phyloP scores from a whole-genome alignment of 2,113 vertebrate genomes.

The Pseudopipra pipra region DNA sequence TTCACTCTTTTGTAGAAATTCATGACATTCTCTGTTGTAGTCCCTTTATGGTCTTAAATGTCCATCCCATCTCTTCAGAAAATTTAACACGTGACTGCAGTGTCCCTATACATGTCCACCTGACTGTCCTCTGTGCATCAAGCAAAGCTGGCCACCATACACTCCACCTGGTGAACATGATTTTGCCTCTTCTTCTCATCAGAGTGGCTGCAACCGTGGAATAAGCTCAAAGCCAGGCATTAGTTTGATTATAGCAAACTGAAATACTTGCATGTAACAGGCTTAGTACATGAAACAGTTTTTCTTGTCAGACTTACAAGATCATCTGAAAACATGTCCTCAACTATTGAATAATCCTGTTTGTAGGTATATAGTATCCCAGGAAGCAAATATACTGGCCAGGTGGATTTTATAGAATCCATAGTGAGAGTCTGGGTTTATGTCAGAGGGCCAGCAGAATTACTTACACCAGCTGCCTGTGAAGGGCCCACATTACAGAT shows the following conservation, averaged over 20 bases:
- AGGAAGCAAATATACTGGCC: neutral
- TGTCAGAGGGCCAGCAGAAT: neutral
- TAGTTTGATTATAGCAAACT: neutral
- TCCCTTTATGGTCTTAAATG: neutral
- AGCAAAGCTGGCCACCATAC: neutral
- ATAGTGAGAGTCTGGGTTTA: neutral
- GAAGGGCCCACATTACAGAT: neutral
- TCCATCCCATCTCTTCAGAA: neutral
- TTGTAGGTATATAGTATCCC: neutral
- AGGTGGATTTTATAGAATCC: neutral
- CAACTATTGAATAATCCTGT: neutral
- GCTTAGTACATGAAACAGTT: neutral
- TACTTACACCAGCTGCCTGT: neutral
- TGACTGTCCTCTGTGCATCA: neutral
- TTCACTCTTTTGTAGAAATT: neutral
- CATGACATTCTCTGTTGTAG: neutral
- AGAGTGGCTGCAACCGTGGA: neutral
- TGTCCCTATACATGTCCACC: neutral
- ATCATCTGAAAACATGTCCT: neutral
- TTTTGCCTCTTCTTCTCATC: neutral
- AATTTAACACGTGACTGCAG: rapidly evolving
- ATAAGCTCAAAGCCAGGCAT: neutral
- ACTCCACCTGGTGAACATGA: neutral
- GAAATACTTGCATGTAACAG: neutral
- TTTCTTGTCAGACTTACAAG: neutral